Evolutionary conservation across 2,888 invertebrate genomes (phyloP), one percentile per base, ranked within the genome.

Genomic region (Cosmia pyralina): DNA sequence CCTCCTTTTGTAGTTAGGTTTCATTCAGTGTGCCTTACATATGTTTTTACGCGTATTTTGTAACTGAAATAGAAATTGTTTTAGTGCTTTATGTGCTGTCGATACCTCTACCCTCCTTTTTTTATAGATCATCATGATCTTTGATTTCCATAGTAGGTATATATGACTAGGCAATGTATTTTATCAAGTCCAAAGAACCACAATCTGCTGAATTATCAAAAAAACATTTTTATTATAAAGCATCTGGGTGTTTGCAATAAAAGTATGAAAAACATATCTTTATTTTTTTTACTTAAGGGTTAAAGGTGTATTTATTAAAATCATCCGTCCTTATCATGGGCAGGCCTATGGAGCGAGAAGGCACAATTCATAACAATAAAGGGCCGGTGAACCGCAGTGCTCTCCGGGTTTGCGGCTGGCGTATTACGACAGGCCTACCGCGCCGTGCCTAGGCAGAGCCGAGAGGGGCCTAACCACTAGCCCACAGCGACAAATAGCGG

Each of bases 401-500:
- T 69, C 46, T 59, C 53, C 28, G 79, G 50, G 57, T 28, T 65
- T 73, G 80, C 4, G 84, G 83, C 57, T 34, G n/a, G 38, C 69
- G 59, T 53, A 53, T 73, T 73, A 48, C 74, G 38, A 7, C 41
- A 4, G 74, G 67, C 34, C 28, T 28, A 68, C 65, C 65, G 44
- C 69, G 10, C 38, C 50, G 38, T 81, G 65, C 22, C 38, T 59
- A 69, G 69, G 69, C 4, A 46, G 48, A 52, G 50, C 5, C 10
- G 11, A 48, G 15, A 17, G 17, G 50, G 22, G 22, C 28, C 57
- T 66, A 64, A 83, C 84, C 84, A 38, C 84, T 17, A 55, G 2
- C 34, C 84, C 80, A 41, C 80, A 81, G 41, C 6, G 63, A 38
- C 57, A 66, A 84, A 81, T 57, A 28, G 66, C 44, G 77, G 69